Percentiles rank a stretch among this genome's conserved stretches.
Evolutionary conservation across 2,888 invertebrate genomes (phyloP).

Genomic region (Polydrusus cervinus): DNA sequence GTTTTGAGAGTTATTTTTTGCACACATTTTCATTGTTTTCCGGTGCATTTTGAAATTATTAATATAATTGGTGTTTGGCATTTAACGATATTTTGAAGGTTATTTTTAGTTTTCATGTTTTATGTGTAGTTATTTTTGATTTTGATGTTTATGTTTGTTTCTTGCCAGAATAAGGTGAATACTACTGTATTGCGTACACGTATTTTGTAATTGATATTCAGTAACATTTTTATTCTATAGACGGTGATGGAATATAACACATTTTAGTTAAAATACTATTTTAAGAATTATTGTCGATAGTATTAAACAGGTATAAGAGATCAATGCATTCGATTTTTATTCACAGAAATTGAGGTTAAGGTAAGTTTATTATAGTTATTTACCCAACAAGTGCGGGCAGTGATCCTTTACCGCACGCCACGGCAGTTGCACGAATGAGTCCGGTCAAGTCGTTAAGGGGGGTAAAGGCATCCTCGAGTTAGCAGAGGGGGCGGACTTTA

Average conservation of each 20-base stretch:
- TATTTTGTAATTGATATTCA: conserved; percentile 1
- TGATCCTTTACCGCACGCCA: too few species aligned
- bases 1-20: conserved; percentile 24
- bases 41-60: conserved; percentile 44
- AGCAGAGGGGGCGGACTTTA: too few species aligned
- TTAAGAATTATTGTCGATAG: neutral
- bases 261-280: neutral
- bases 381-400: too few species aligned
- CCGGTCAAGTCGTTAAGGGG: too few species aligned
- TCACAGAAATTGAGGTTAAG: too few species aligned
- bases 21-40: conserved; percentile 18
- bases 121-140: conserved; percentile 28
- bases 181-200: neutral
- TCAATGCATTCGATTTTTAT: too few species aligned
- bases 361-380: too few species aligned
- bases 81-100: conserved; percentile 36
- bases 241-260: neutral
- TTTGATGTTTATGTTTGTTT: conserved; percentile 3
- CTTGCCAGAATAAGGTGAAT: neutral
- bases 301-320: too few species aligned
- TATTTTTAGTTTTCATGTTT: conserved; percentile 32
- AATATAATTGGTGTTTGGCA: conserved; percentile 39
- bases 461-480: too few species aligned
- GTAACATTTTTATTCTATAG: neutral
- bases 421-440: too few species aligned